A percentile compares a stretch with the other conserved stretches of the same genome.
phyloP scores from a whole-genome alignment of 2,888 invertebrate species.

The Ophioninae sp. region DNA sequence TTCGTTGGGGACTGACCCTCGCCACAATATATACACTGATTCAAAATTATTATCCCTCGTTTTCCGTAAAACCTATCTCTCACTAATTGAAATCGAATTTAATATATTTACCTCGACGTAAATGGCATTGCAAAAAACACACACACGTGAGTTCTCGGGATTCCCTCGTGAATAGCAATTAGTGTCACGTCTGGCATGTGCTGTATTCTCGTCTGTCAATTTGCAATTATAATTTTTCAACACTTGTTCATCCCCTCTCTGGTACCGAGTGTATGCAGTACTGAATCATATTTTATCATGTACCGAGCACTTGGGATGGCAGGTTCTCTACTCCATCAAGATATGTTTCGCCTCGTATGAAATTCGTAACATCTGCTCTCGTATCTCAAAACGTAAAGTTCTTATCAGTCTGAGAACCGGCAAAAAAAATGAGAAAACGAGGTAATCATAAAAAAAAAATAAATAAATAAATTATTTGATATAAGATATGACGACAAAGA shows the following conservation, averaged over 20 bases:
- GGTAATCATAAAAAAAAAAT: slow-evolving; percentile 12
- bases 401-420: background rate
- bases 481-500: slow-evolving; percentile 1
- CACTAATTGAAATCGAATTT: slow-evolving; percentile 1
- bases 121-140: slow-evolving; percentile 5
- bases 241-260: background rate
- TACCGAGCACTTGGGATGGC: slow-evolving; percentile 11
- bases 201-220: slow-evolving; percentile 43
- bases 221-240: slow-evolving; percentile 56
- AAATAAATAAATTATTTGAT: slow-evolving; percentile 20
- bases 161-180: slow-evolving; percentile 42
- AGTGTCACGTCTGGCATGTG: slow-evolving; percentile 31
- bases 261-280: background rate
- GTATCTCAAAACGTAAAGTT: slow-evolving; percentile 27
- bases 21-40: background rate
- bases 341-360: slow-evolving; percentile 25
- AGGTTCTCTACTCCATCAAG: slow-evolving; percentile 30
- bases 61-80: background rate
- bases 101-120: slow-evolving; percentile 13
- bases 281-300: slow-evolving; percentile 47
- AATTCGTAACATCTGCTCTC: slow-evolving; percentile 41
- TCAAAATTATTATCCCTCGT: background rate
- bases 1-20: background rate
- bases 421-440: slow-evolving; percentile 37
- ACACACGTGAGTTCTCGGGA: background rate